Evolutionary conservation across 1,140 invertebrate genomes (phyloP).

Genomic region (Cydia strobilella): DNA sequence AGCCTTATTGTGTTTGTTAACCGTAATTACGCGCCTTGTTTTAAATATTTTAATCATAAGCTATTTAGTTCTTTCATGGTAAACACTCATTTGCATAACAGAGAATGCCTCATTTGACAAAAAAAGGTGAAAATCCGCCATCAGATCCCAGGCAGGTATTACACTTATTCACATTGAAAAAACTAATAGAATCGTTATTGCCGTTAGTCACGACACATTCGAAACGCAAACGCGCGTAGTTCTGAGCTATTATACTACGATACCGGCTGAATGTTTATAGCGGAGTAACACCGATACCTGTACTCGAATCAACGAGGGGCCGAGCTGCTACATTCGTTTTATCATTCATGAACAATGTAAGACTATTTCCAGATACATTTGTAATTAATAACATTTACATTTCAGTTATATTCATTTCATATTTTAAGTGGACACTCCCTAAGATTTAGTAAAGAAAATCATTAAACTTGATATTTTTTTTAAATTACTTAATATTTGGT

Average conservation of each 20-base stretch:
- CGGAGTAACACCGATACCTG: conserved; percentile 60
- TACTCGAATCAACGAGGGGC: conserved; percentile 24
- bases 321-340: conserved; percentile 27
- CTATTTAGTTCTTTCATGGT: not conserved
- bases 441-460: too few species aligned
- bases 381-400: too few species aligned
- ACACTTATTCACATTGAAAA: conserved; percentile 50
- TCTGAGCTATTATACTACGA: conserved; percentile 51
- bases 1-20: not conserved
- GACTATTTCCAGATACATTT: too few species aligned
- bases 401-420: too few species aligned
- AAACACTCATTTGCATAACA: conserved; percentile 8
- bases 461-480: too few species aligned
- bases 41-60: conserved; percentile 3
- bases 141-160: conserved; percentile 44
- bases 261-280: conserved; percentile 57
- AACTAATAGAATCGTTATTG: conserved; percentile 61
- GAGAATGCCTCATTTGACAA: conserved; percentile 37
- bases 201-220: conserved; percentile 52
- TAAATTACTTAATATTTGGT: too few species aligned
- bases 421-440: too few species aligned
- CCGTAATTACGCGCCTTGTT: not conserved
- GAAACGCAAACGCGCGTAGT: conserved; percentile 52
- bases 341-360: not conserved
- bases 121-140: conserved; percentile 37